Evolutionary conservation across 2,797 vertebrate genomes (phyloP), one percentile per base, ranked within the genome.

Genomic region (Onychomys torridus): DNA sequence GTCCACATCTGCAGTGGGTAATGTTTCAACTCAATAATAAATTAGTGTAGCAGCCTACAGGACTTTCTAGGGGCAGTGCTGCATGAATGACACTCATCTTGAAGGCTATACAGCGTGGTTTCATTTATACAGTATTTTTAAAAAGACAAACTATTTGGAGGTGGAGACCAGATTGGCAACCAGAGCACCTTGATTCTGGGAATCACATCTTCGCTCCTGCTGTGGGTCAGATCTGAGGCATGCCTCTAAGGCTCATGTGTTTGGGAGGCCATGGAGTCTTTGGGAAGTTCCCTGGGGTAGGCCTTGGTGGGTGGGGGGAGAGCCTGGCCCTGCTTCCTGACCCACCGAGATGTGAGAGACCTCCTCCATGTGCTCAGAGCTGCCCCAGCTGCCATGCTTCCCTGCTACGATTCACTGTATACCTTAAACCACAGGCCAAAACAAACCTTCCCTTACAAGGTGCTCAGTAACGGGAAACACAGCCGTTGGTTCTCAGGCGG

Each of bases 141-240:
- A 29, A 77, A 85, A 86, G 71, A 63, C 1, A 49, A 89, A 73
- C 23, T 65, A 86, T 81, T 71, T 73, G 76, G 55, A 89, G 19
- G 32, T 19, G 27, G 73, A 91, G 75, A 89, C 40, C 57, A 84
- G 63, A 81, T 0, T 46, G 49, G 61, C 82, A 40, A 27, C 43
- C 57, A 83, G 59, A 83, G 29, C 27, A 4, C 40, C 16, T 63
- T 34, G 59, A 46, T 34, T 46, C 29, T 84, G 27, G 61, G 11
- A 49, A 23, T 46, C 40, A 46, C 9, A 32, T 16, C 61, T 65
- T 21, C 14, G 40, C 5, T 5, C 40, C 61, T 63, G 23, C 79
- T 61, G 21, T 40, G 79, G n/a, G 77, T 79, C 34, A 25, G 79
- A 37, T 59, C 55, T 83, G 81, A 61, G 34, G 9, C 2, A n/a